These are phyloP conservation scores for Luidia sarsii DNA, from an alignment of 53 echinoderm and acorn worm genomes.

Conservation along the genomic window DNA sequence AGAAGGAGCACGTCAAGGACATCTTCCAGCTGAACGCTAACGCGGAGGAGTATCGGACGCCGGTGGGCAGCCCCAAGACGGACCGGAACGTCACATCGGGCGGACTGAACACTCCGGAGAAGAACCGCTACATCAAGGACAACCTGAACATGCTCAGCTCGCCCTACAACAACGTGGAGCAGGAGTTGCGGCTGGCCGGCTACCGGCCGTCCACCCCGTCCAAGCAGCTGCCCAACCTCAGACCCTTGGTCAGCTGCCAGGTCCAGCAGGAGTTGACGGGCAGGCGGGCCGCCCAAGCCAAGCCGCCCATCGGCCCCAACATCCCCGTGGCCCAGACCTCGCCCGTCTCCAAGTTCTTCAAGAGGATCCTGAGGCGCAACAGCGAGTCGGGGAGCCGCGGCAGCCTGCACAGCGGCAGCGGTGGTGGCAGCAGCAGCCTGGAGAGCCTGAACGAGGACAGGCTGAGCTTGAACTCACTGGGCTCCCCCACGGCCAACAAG, in stretches of 20 bases:
- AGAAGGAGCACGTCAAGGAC: slow-evolving; percentile 68
- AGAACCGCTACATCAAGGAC: slow-evolving; percentile 49
- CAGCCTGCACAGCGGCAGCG: slow-evolving; percentile 1
- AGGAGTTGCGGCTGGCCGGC: slow-evolving; percentile 50
- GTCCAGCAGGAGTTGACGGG: slow-evolving; percentile 69
- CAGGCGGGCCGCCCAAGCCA: slow-evolving; percentile 36
- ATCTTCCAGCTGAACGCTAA: slow-evolving; percentile 58
- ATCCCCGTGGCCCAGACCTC: slow-evolving; percentile 52
- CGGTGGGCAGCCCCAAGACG: slow-evolving; percentile 27
- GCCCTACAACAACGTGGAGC: slow-evolving; percentile 55
- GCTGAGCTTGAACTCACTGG: slow-evolving; percentile 1
- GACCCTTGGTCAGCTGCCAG: slow-evolving; percentile 56
- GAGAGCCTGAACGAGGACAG: slow-evolving; percentile 50
- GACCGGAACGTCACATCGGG: slow-evolving; percentile 13
- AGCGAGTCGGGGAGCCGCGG: slow-evolving; percentile 26
- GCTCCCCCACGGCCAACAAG: slow-evolving; percentile 21
- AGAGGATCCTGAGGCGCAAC: slow-evolving; percentile 55
- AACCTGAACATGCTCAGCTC: slow-evolving; percentile 71
- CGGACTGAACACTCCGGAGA: slow-evolving; percentile 27
- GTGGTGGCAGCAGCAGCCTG: slow-evolving; percentile 36
- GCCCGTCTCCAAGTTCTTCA: slow-evolving; percentile 77
- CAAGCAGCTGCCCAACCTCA: slow-evolving; percentile 43
- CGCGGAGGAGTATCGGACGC: slow-evolving; percentile 26
- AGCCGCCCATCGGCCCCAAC: slow-evolving; percentile 59
- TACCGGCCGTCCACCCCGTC: slow-evolving; percentile 55